Conservation (phyloP, 2,888 invertebrate genomes). For the Furcula furcula region DNA sequence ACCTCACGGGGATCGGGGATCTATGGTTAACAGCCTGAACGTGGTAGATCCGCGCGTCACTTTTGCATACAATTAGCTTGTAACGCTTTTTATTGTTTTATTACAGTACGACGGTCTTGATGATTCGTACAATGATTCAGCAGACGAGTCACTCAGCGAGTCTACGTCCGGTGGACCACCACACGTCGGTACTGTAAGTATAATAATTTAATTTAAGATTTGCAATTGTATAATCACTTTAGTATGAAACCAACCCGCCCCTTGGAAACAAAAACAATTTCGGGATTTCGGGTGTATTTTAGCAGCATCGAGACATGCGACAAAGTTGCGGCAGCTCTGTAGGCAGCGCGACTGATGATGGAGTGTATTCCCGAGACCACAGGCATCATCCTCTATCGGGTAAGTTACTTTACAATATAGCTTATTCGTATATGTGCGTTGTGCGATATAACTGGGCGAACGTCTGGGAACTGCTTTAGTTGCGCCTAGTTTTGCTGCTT, state of each 20-base stretch:
- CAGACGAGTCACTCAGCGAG: slow-evolving; percentile 80
- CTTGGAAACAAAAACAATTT: too few species aligned
- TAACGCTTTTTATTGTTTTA: too few species aligned
- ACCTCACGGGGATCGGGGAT: too few species aligned
- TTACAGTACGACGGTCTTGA: slow-evolving; percentile 88
- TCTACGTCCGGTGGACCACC: slow-evolving; percentile 80
- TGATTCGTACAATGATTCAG: slow-evolving; percentile 85
- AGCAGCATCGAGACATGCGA: slow-evolving; percentile 61
- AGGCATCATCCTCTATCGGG: slow-evolving; percentile 67
- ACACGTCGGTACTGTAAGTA: slow-evolving; percentile 58
- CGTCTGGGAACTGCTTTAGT: not conserved
- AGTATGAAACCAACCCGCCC: too few species aligned
- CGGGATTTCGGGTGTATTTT: slow-evolving; percentile 4
- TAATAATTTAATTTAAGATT: not conserved
- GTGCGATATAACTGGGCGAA: not conserved
- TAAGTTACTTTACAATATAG: slow-evolving; percentile 21
- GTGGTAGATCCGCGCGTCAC: too few species aligned
- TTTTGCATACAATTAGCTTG: too few species aligned
- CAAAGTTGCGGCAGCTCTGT: slow-evolving; percentile 75
- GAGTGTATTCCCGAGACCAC: slow-evolving; percentile 64
- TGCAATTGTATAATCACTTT: too few species aligned
- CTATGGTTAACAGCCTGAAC: too few species aligned
- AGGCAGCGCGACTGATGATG: slow-evolving; percentile 69
- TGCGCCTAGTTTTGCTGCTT: slow-evolving; percentile 27
- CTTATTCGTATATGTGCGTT: slow-evolving; percentile 1